These are phyloP conservation scores for Phrixothrix hirtus DNA, from an alignment of 2,888 invertebrate genomes.

Conservation along the genomic window DNA sequence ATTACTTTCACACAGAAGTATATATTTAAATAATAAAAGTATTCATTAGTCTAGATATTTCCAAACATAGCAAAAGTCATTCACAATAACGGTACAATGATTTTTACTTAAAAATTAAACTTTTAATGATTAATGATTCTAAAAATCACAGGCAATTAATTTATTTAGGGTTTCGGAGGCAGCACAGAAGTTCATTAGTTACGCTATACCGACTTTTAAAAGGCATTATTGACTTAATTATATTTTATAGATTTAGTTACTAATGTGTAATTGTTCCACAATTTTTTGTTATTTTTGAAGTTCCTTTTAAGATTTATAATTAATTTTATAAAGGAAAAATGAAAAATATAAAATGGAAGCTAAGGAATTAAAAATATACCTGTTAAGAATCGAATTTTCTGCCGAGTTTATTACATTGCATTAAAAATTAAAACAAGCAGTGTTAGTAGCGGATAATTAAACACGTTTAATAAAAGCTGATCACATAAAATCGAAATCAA, in stretches of 20 bases:
- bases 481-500: too few species aligned
- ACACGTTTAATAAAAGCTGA: too few species aligned
- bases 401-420: too few species aligned
- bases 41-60: constrained; percentile 18
- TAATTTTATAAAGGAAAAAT: too few species aligned
- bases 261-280: neutral
- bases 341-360: too few species aligned
- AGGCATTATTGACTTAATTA: constrained; percentile 15
- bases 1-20: constrained; percentile 12
- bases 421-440: too few species aligned
- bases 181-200: constrained; percentile 24
- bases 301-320: too few species aligned
- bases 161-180: constrained; percentile 20
- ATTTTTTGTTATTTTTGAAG: too few species aligned
- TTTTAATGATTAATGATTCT: constrained; percentile 27
- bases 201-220: constrained; percentile 10
- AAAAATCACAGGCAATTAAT: constrained; percentile 28
- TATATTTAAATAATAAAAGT: constrained; percentile 7
- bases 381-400: too few species aligned
- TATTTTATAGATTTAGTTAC: neutral
- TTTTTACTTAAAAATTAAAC: constrained; percentile 28
- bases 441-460: too few species aligned
- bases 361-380: too few species aligned
- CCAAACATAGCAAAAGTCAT: constrained; percentile 24
- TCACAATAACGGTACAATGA: constrained; percentile 27